phyloP scores from a whole-genome alignment of 1,140 invertebrate genomes.

The Leptestheria dahalacensis region DNA sequence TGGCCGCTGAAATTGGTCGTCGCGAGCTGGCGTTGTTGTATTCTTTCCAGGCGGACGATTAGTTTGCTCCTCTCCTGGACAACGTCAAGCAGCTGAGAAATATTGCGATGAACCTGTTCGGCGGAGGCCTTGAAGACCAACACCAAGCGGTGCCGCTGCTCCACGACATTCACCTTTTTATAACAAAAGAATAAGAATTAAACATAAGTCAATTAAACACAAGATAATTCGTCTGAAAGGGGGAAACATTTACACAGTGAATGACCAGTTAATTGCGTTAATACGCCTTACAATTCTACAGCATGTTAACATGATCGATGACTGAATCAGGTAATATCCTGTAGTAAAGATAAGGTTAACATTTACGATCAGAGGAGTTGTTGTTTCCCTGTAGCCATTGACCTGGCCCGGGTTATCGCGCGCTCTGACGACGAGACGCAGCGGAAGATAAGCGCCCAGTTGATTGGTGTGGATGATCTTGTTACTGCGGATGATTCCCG shows the following conservation, averaged over 20 bases:
- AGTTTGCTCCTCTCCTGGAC: conserved; percentile 56
- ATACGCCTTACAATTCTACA: too few species aligned
- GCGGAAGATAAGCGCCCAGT: conserved; percentile 41
- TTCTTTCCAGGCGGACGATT: conserved; percentile 58
- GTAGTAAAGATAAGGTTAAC: conserved; percentile 15
- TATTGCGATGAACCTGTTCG: conserved; percentile 46
- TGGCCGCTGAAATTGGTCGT: conserved; percentile 56
- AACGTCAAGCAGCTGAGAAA: conserved; percentile 44
- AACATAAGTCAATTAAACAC: not conserved
- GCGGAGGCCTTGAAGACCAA: conserved; percentile 56
- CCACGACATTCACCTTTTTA: conserved; percentile 43
- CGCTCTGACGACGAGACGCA: conserved; percentile 54
- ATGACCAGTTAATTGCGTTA: too few species aligned
- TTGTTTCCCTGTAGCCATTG: conserved; percentile 25
- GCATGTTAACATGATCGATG: too few species aligned
- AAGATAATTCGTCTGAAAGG: too few species aligned
- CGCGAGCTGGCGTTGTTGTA: conserved; percentile 45
- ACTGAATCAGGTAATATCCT: conserved; percentile 11
- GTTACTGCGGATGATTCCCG: conserved; percentile 33
- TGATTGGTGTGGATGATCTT: not conserved
- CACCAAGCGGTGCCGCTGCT: conserved; percentile 52
- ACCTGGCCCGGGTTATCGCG: conserved; percentile 46
- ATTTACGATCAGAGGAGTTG: conserved; percentile 46
- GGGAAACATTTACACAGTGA: too few species aligned
- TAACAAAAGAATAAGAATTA: conserved; percentile 12